Evolutionary conservation across 2,888 invertebrate species (phyloP).

Genomic region (Sceliomorpha sp.): DNA sequence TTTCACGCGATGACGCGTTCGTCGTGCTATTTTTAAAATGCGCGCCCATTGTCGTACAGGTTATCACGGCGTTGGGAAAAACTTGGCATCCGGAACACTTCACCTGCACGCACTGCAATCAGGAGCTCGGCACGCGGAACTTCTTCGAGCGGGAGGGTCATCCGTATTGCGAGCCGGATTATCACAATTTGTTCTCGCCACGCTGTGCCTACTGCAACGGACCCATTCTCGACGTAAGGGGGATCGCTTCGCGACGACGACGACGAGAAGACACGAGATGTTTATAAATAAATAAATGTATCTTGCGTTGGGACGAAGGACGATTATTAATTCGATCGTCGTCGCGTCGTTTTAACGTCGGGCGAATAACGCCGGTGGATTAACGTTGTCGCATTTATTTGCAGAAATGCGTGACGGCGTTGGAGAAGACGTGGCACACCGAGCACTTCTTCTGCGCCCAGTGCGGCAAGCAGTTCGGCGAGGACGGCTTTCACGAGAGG

Average conservation of each 20-base stretch:
- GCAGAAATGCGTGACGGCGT: constrained; percentile 98
- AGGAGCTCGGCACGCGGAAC: constrained; percentile 97
- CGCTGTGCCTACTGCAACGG: constrained; percentile 99
- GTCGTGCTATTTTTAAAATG: too few species aligned
- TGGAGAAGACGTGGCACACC: constrained; percentile 99
- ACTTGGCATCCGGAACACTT: constrained; percentile 99
- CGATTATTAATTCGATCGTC: too few species aligned
- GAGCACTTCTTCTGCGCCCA: constrained; percentile 99
- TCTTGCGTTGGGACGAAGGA: too few species aligned
- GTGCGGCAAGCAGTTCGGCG: constrained; percentile 98
- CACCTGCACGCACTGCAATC: constrained; percentile 97
- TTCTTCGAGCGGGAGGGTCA: constrained; percentile 98
- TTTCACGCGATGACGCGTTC: too few species aligned
- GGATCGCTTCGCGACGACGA: background rate
- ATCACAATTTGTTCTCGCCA: constrained; percentile 99
- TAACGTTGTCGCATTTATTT: too few species aligned
- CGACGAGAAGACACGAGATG: too few species aligned
- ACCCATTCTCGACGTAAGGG: constrained; percentile 97
- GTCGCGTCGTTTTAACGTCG: too few species aligned
- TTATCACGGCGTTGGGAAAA: constrained; percentile 97
- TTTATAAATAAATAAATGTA: too few species aligned
- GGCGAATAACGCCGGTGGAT: too few species aligned
- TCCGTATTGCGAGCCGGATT: constrained; percentile 99
- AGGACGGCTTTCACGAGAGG: constrained; percentile 98
- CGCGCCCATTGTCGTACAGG: constrained; percentile 82